Percentiles rank a stretch among this genome's conserved stretches.
phyloP scores from a whole-genome alignment of 1,140 invertebrate species.

The Drosophila pallidifrons region DNA sequence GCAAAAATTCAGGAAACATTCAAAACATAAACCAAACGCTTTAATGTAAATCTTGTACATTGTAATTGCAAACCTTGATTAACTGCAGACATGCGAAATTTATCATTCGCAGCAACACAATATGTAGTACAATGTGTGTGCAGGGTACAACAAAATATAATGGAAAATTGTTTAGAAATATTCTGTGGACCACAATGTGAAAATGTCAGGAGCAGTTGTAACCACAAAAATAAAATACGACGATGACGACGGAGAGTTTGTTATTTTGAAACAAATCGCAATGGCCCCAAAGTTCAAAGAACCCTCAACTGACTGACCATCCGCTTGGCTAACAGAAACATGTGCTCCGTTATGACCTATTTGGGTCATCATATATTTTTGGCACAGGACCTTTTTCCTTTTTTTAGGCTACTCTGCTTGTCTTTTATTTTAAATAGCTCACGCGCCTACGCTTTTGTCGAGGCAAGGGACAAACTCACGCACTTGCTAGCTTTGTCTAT shows the following conservation, averaged over 20 bases:
- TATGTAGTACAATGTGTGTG: background rate
- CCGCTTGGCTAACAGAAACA: conserved; percentile 45
- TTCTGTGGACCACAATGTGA: conserved; percentile 49
- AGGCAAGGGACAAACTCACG: conserved; percentile 58
- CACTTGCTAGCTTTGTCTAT: conserved; percentile 68
- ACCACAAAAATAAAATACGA: conserved; percentile 49
- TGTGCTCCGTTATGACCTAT: conserved; percentile 62
- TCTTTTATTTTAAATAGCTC: conserved; percentile 38
- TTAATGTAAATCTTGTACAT: no score
- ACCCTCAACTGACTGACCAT: conserved; percentile 1
- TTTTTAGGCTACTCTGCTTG: background rate
- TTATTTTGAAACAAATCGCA: conserved; percentile 33
- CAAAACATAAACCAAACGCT: no score
- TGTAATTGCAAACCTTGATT: background rate
- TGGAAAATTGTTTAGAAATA: conserved; percentile 57
- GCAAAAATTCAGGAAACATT: no score
- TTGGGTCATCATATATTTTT: conserved; percentile 23
- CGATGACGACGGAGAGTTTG: background rate
- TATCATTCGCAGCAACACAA: no score
- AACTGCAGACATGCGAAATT: background rate
- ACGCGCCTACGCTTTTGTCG: conserved; percentile 39
- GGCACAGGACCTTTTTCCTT: conserved; percentile 19
- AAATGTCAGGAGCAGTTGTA: conserved; percentile 64
- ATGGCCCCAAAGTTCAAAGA: conserved; percentile 46
- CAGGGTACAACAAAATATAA: conserved; percentile 5